Evolutionary conservation across 1,140 invertebrate species (phyloP), one percentile per base, ranked within the genome.

Genomic region (Drosophila baimaii): DNA sequence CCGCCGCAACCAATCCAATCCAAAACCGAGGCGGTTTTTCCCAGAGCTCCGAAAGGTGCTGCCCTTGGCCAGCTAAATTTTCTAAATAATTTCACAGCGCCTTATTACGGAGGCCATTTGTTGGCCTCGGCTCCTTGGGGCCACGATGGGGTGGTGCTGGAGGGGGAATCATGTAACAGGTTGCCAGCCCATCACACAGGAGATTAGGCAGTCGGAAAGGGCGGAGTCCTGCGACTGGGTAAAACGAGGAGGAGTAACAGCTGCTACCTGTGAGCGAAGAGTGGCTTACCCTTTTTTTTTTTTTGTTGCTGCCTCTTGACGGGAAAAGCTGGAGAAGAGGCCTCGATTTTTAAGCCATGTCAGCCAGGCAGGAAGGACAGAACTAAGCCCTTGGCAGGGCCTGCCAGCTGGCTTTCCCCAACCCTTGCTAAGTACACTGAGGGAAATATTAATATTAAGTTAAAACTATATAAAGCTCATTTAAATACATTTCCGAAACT

Each of bases 261-360:
- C 68, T 88, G 83, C 66, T 82, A 65, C 74, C 69, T 66, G 44
- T 68, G 73, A 59, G 62, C 54, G 72, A 66, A 47, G 72, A 75
- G 62, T 76, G 46, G 71, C 59, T 76, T 86, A 85, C 75, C 79
- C 82, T 82, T 86, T 86, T 82, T 23, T n/a, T n/a, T n/a, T n/a
- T n/a, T n/a, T n/a, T n/a, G n/a, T n/a, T 33, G 13, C 57, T 23
- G 43, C 23, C 69, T 44, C 57, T 58, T 59, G 62, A 64, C 29
- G 41, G 74, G 17, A 31, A 69, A 39, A 43, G 54, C 44, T 54
- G 35, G 13, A 33, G 75, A 31, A 61, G 55, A 74, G 77, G 61
- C 74, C 82, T 81, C 66, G 75, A 85, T 81, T 85, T 81, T 81
- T 85, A 85, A 85, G 81, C 82, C 82, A 75, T 79, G 83, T 85